These are phyloP conservation scores for Sesia apiformis DNA, from an alignment of 2,888 invertebrate species.

Conservation along the genomic window DNA sequence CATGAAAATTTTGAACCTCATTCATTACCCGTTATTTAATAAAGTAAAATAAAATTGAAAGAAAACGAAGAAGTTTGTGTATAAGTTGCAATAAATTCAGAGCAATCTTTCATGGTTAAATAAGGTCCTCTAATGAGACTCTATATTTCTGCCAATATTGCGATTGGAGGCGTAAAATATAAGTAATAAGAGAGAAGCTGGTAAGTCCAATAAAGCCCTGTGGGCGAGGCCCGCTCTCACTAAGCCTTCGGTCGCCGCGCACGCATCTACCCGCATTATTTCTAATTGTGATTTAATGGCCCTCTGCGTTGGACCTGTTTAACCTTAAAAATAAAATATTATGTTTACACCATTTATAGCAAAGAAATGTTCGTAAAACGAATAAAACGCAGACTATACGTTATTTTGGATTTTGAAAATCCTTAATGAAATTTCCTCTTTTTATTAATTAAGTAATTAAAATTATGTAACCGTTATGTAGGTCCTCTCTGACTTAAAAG, in stretches of 20 bases:
- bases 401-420: no score
- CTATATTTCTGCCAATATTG: slow-evolving; percentile 25
- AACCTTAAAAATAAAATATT: slow-evolving; percentile 54
- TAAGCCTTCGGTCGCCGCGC: slow-evolving; percentile 52
- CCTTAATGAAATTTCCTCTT: no score
- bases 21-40: no score
- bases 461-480: no score
- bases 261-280: slow-evolving; percentile 68
- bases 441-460: no score
- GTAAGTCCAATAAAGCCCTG: slow-evolving; percentile 59
- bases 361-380: no score
- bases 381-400: no score
- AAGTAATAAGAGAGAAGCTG: slow-evolving; percentile 56
- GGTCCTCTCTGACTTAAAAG: no score
- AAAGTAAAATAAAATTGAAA: not conserved
- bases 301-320: slow-evolving; percentile 49
- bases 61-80: not conserved
- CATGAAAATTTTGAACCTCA: no score
- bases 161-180: slow-evolving; percentile 35
- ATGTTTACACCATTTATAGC: not conserved
- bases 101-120: not conserved
- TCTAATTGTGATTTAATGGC: slow-evolving; percentile 73
- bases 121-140: slow-evolving; percentile 12
- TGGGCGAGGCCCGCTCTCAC: slow-evolving; percentile 31
- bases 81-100: not conserved